Percentiles rank a stretch among this genome's conserved stretches.
Evolutionary conservation across 1,140 invertebrate genomes (phyloP).

Genomic region (Sycophila sp.): DNA sequence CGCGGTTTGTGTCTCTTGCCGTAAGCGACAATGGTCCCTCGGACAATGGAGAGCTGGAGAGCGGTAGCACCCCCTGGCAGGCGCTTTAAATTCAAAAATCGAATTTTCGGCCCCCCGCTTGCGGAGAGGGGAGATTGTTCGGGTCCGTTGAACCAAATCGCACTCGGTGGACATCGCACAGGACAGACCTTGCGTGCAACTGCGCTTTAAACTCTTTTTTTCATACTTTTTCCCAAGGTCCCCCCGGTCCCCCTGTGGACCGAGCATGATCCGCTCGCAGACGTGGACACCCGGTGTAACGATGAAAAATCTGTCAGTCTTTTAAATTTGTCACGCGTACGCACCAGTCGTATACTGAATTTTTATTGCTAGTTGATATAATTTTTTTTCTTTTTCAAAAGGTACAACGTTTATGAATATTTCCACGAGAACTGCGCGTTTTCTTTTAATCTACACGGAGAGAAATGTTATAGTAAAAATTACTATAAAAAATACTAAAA

Average conservation of each 20-base stretch:
- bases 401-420: too few relatives aligned
- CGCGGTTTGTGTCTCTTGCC: background rate
- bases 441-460: too few relatives aligned
- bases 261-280: background rate
- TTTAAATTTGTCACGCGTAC: background rate
- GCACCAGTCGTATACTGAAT: too few relatives aligned
- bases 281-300: constrained; percentile 5
- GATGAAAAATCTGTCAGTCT: background rate
- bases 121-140: constrained; percentile 48
- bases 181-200: background rate
- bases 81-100: constrained; percentile 65
- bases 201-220: constrained; percentile 40
- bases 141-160: constrained; percentile 49
- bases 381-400: too few relatives aligned
- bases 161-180: constrained; percentile 30
- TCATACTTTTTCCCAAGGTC: constrained; percentile 13
- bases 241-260: background rate
- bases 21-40: background rate
- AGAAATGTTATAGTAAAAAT: too few relatives aligned
- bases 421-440: too few relatives aligned
- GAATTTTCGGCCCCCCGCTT: constrained; percentile 47
- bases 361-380: too few relatives aligned
- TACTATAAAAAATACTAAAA: too few relatives aligned
- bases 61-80: constrained; percentile 41
- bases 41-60: background rate